Evolutionary conservation across 2,888 invertebrate species (phyloP).

Genomic region (Thecophora atra): DNA sequence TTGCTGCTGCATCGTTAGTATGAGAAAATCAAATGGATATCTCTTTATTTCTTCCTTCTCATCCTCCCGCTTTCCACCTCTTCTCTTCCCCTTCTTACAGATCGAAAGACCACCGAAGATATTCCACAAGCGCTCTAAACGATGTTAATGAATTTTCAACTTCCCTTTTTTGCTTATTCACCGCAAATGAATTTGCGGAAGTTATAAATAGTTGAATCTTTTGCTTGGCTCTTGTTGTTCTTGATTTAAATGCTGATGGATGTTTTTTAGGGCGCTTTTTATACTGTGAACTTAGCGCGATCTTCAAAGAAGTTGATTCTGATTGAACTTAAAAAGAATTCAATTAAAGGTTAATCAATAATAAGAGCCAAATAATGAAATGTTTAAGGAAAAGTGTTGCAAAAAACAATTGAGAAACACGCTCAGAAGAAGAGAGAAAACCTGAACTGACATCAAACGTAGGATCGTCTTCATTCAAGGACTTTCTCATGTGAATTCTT

Average conservation of each 20-base stretch:
- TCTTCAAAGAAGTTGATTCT: too few relatives aligned
- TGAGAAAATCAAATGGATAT: background rate
- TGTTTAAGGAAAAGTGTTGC: too few relatives aligned
- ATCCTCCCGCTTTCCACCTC: background rate
- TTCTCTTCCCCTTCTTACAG: background rate
- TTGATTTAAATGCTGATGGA: background rate
- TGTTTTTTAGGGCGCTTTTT: background rate
- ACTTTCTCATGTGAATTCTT: too few relatives aligned
- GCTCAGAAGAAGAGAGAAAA: too few relatives aligned
- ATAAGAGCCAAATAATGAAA: too few relatives aligned
- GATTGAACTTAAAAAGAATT: too few relatives aligned
- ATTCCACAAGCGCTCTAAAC: background rate
- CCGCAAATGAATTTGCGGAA: slow-evolving; percentile 17
- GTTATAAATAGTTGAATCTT: slow-evolving; percentile 22
- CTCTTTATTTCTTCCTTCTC: background rate
- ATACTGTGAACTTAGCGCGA: too few relatives aligned
- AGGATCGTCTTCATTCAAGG: too few relatives aligned
- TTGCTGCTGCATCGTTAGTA: too few relatives aligned
- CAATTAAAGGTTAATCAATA: too few relatives aligned
- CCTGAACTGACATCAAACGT: too few relatives aligned
- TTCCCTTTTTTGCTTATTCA: background rate
- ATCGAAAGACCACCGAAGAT: background rate
- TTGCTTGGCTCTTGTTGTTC: background rate
- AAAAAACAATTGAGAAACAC: too few relatives aligned
- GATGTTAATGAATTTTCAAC: slow-evolving; percentile 27